Percentiles rank a stretch among this genome's conserved stretches.
These are phyloP conservation scores for Galerucella calmariensis DNA, from an alignment of 2,888 invertebrate species.

Conservation along the genomic window DNA sequence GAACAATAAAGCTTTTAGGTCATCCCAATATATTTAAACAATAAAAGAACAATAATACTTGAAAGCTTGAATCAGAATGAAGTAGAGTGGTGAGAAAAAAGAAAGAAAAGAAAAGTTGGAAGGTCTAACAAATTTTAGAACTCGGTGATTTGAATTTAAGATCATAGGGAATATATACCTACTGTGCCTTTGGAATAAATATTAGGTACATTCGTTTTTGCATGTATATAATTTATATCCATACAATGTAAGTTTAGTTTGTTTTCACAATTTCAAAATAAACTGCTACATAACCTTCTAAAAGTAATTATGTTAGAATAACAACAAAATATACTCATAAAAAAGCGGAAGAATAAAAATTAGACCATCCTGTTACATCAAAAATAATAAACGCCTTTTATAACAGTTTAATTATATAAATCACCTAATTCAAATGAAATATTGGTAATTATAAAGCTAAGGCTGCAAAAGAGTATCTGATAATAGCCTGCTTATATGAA, in stretches of 20 bases:
- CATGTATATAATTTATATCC: not conserved
- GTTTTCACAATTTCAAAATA: not conserved
- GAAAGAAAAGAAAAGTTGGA: too few species aligned
- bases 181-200: too few species aligned
- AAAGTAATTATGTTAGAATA: not conserved
- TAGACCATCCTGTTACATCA: not conserved
- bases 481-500: slow-evolving; percentile 13
- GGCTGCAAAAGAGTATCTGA: not conserved
- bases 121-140: too few species aligned
- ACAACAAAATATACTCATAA: not conserved
- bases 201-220: too few species aligned
- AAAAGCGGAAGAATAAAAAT: slow-evolving; percentile 6
- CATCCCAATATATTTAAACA: too few species aligned
- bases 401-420: not conserved
- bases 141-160: too few species aligned
- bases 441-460: not conserved
- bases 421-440: not conserved
- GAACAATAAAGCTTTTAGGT: too few species aligned
- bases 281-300: not conserved
- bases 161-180: too few species aligned
- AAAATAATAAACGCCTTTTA: not conserved
- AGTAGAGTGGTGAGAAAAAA: too few species aligned
- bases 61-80: too few species aligned
- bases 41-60: too few species aligned
- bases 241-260: not conserved